Evolutionary conservation across 2,797 vertebrate species (phyloP), one percentile per base, ranked within the genome.

Genomic region (Dipus sagitta): DNA sequence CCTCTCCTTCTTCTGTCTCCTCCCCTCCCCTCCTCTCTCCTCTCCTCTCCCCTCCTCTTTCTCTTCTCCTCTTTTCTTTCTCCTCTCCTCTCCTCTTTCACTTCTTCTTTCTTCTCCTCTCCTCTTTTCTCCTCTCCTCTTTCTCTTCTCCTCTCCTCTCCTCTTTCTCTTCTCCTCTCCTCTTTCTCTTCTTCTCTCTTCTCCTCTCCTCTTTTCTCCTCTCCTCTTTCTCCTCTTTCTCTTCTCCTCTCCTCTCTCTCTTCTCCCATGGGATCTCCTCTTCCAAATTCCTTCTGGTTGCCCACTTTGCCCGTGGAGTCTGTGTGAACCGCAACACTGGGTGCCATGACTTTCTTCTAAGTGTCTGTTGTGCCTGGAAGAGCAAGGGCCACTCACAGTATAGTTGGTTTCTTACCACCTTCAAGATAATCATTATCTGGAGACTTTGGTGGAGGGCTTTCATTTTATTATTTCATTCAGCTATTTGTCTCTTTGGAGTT

Each of bases 381-480:
- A 79, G 32, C 54, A 72, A 91, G 88, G 88, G 2, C 82, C 54
- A 24, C 54, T 64, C 71, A 82, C 42, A 32, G 54, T 34, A 70
- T 1, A 52, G 34, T 54, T 5, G 5, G 0, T 42, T 88, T 78
- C 76, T 95, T 24, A 86, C 64, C 20, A 14, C 42, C 47, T n/a
- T 75, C 23, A 85, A 30, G 32, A 68, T 42, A 34, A 78, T 86
- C 34, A 11, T 75, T 30, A 28, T 77, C n/a, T 86, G 91, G 42
- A 78, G 26, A 2, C 30, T 91, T 78, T 64, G 74, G 34, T 52
- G 65, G 24, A 23, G 13, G 7, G 5, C 60, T 83, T 92, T 76
- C 76, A 47, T 89, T 47, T 32, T 71, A 58, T 58, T 75, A 70
- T 58, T 71, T 87, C 93, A 87, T 79, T 80, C 54, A 88, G 23